Evolutionary conservation across 2,113 vertebrate genomes (phyloP), one percentile per base, ranked within the genome.

Genomic region (Marcusenius ussheri): DNA sequence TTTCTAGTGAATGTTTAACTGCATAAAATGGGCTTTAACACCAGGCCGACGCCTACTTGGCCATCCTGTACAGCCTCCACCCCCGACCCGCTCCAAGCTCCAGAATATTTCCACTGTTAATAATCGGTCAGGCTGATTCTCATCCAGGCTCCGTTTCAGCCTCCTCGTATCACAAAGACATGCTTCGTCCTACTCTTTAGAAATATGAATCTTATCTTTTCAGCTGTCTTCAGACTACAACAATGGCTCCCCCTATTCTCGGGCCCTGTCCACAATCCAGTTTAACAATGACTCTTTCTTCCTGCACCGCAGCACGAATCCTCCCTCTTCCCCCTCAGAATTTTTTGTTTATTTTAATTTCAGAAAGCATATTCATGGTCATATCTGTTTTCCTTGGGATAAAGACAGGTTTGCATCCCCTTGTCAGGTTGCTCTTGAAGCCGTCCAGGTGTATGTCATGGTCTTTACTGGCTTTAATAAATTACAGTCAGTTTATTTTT

Each of bases 201-300:
- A 92, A 91, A 91, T 91, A 91, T 93, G 91, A 93, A 92, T 92
- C 89, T 92, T 93, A 92, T 93, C 93, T 91, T 91, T 92, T 92
- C 90, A 91, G 91, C 92, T 90, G 93, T 92, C 92, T 90, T 91
- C 87, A 87, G 70, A 58, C 83, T 83, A 74, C 84, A 91, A 94
- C 92, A 93, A 92, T 93, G 92, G 49, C 88, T 39, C 80, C 91
- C 89, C 74, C 35, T 92, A 88, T 85, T 88, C 66, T 80, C 51
- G 5, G 17, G 31, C 42, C 89, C 90, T 88, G 87, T 89, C 90
- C 80, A 85, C 88, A 88, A 70, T 90, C 83, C 91, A 86, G 62
- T 62, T 31, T 87, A 92, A 93, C 93, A 94, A 93, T 92, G 89
- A 42, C 50, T 39, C 92, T 91, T 92, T 93, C 87, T 93, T 91